Base-by-base conservation (phyloP, 1,140 invertebrate species). In the Drosophila grimshawi region DNA sequence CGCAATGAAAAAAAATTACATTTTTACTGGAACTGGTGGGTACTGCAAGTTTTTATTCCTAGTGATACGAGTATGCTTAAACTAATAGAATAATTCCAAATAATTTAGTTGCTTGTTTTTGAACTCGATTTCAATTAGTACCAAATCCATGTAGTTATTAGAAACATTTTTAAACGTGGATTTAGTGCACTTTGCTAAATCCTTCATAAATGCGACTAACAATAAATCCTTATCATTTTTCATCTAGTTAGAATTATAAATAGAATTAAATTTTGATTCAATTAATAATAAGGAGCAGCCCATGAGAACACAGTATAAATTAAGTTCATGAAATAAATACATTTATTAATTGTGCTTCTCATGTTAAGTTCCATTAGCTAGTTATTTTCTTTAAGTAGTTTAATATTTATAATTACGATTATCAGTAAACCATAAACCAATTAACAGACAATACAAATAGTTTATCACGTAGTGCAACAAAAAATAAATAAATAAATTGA, bases 391-490 rank as follows among this genome's bases (percentile, higher is more conserved):
- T 74, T 80, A 83, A 88, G 86, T 88, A 86, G 78, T 68, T 29
- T 88, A 69, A 82, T 55, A 51, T 62, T 69, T 67, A 70, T 66
- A 64, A 70, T 35, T 35, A 66, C 30, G 59, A 77, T 63, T 80
- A 59, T 51, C 49, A 49, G 59, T 51, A 64, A 81, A 70, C 79
- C 79, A 76, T 62, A 79, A 82, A 80, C 80, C 83, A 74, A 80
- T 80, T 88, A 80, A 86, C 82, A 76, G 82, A 86, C 83, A 86
- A 88, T 86, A 86, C 80, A 74, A 59, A 71, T 71, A 71, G 49
- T 46, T 70, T 45, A 51, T 60, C 29, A 51, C 7, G 55, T 67
- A 67, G 65, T 29, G 48, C 49, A 71, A 67, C 39, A 59, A 30
- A 6, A 6, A 51, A 52, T 7, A 41, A 41, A 19, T 35, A 46